phyloP scores from a whole-genome alignment of 1,140 invertebrate species.

The Scaptomyza hsui region DNA sequence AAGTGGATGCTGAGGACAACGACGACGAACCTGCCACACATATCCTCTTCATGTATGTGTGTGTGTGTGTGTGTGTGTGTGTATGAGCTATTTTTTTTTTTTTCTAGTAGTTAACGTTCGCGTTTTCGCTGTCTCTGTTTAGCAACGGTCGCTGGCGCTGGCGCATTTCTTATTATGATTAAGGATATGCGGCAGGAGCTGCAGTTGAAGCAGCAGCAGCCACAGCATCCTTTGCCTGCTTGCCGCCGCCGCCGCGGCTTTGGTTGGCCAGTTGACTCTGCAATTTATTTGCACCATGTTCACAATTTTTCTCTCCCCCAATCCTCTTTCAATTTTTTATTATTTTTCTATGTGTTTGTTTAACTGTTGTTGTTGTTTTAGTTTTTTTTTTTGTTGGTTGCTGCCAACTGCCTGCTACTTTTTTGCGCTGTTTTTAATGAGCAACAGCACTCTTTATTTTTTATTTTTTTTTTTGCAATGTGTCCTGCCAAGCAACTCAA shows the following conservation, averaged over 20 bases:
- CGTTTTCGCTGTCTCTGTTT: conserved; percentile 72
- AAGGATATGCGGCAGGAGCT: conserved; percentile 58
- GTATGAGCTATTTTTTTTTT: conserved; percentile 54
- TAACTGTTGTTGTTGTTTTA: conserved; percentile 15
- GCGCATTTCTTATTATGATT: conserved; percentile 82
- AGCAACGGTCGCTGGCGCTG: conserved; percentile 51
- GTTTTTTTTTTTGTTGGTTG: conserved; percentile 3
- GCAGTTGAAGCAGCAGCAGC: conserved; percentile 24
- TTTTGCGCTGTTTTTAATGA: conserved; percentile 64
- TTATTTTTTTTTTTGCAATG: not conserved
- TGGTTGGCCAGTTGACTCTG: conserved; percentile 59
- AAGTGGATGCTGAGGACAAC: conserved; percentile 40
- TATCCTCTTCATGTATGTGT: conserved; percentile 15
- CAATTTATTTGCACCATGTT: conserved; percentile 57
- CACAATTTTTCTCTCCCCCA: conserved; percentile 10
- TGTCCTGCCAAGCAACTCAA: conserved; percentile 55
- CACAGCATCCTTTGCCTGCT: conserved; percentile 13
- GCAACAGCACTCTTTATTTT: conserved; percentile 44
- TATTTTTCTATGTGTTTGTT: conserved; percentile 16
- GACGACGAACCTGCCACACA: conserved; percentile 50
- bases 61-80: conserved; percentile 33
- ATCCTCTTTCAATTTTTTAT: conserved; percentile 4
- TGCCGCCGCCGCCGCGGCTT: conserved; percentile 35
- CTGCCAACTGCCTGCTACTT: conserved; percentile 54
- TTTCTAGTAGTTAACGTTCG: conserved; percentile 11